Evolutionary conservation across 2,888 invertebrate species (phyloP).

Genomic region (Lampropteryx suffumata): DNA sequence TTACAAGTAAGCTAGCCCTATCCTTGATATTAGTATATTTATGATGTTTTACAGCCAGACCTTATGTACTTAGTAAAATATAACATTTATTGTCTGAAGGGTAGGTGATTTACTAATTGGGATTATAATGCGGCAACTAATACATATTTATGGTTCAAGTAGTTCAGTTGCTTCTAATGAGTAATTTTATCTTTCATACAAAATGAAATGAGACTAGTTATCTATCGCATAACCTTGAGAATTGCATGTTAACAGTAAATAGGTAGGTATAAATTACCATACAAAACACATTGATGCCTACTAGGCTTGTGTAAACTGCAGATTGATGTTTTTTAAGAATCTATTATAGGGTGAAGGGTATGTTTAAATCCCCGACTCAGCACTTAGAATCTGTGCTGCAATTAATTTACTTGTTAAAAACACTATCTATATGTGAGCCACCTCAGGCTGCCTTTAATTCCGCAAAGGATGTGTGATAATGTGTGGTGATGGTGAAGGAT

Average conservation of each 20-base stretch:
- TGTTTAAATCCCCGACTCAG: no score
- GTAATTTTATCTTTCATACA: background rate
- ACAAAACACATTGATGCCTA: background rate
- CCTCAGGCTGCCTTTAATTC: no score
- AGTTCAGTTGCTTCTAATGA: slow-evolving; percentile 6
- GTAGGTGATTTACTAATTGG: slow-evolving; percentile 19
- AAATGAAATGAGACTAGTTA: background rate
- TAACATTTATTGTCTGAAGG: slow-evolving; percentile 8
- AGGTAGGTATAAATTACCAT: background rate
- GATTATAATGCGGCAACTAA: background rate
- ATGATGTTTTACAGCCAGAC: slow-evolving; percentile 6
- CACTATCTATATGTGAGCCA: no score
- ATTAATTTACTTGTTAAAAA: no score
- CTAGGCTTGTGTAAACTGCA: background rate
- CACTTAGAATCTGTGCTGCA: no score
- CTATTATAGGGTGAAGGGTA: no score
- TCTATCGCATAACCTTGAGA: slow-evolving; percentile 1
- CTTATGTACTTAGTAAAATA: slow-evolving; percentile 5
- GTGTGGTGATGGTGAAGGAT: no score
- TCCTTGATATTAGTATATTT: slow-evolving; percentile 4
- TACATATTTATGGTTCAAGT: background rate
- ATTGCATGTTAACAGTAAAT: background rate
- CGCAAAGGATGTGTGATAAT: no score
- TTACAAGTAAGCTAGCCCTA: slow-evolving; percentile 15
- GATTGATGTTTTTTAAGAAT: no score